Evolutionary conservation across 2,113 vertebrate genomes (phyloP), one percentile per base, ranked within the genome.

Genomic region (Cygnus atratus): DNA sequence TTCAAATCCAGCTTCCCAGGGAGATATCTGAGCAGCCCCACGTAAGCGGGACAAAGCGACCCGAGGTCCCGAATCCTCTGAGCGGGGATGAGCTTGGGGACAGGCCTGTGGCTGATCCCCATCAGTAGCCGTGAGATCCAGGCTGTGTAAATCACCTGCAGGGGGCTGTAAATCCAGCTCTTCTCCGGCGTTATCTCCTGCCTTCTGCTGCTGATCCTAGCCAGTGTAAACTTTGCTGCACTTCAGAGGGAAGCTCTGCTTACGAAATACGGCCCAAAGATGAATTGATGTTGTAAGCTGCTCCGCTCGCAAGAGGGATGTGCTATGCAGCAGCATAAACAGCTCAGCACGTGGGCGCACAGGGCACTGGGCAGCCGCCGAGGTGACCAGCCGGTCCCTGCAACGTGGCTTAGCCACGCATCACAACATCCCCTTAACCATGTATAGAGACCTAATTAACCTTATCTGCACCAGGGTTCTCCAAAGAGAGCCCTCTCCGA

Each of bases 301-400:
- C 35, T 4, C 3, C 9, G 44, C 29, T 57, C 4, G 2, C 29
- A 4, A n/a, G 66, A 29, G 43, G 5, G 61, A 25, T 10, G 15
- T 10, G 66, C 19, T 31, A 25, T 25, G 31, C 37, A 11, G 80
- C n/a, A 1, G 77, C 85, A 74, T 1, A n/a, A 52, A 31, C 84
- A n/a, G 61, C 62, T 78, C 90, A 22, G 82, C 75, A 79, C 24
- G 10, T 75, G 84, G 88, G 92, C 6, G 1, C 4, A 1, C 6
- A 0, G 83, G 72, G 5, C 80, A 11, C 4, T 1, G 4, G 4
- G 66, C 14, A 0, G 8, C 4, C n/a, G 33, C 0, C 9, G 7
- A 25, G 50, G 46, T 10, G 25, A 71, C 59, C 48, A 1, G 20
- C 70, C 43, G 0, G 1, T 1, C 12, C 37, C 41, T 6, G 3